Percentiles rank a stretch among this genome's conserved stretches.
Evolutionary conservation across 2,113 vertebrate genomes (phyloP).

Genomic region (human): GRCh38 chr9:1882001-1882500

Average conservation of each 20-base stretch:
- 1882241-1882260: background rate
- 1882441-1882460: background rate
- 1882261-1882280: background rate
- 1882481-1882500: constrained; percentile 37
- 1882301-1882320: background rate
- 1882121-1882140: background rate
- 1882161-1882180: background rate
- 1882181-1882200: background rate
- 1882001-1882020: background rate
- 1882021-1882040: background rate
- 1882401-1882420: background rate
- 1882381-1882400: background rate
- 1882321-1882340: background rate
- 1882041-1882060: background rate
- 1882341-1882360: background rate
- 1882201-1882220: background rate
- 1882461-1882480: background rate
- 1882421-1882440: background rate
- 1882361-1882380: background rate
- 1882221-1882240: background rate
- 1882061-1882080: background rate
- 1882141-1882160: background rate
- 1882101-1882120: background rate
- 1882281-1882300: background rate
- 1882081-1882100: background rate